Conservation (phyloP, 2,797 vertebrate genomes). For the Bryconaethiops microstoma region DNA sequence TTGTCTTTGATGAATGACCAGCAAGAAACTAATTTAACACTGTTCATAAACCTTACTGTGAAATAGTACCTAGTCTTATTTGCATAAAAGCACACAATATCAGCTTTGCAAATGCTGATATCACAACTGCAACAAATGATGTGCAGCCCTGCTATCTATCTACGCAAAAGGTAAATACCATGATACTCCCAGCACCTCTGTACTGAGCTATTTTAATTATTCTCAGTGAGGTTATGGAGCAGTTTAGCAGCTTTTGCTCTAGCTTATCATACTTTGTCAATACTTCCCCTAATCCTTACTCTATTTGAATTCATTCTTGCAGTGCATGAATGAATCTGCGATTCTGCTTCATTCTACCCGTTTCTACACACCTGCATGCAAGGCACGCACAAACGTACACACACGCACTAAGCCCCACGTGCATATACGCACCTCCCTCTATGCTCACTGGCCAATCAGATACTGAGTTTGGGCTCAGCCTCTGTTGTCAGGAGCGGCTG, state of each 20-base stretch:
- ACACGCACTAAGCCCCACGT: slow-evolving; percentile 24
- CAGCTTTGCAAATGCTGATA: neutral
- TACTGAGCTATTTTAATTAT: neutral
- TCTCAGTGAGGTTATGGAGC: neutral
- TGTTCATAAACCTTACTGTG: too few relatives aligned
- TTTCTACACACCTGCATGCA: slow-evolving; percentile 28
- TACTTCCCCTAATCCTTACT: neutral
- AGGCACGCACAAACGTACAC: slow-evolving; percentile 27
- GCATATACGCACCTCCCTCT: slow-evolving; percentile 42
- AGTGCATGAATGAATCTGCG: slow-evolving; percentile 5
- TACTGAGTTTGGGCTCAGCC: slow-evolving; percentile 60
- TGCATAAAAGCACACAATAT: neutral
- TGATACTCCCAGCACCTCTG: neutral
- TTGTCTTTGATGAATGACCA: too few relatives aligned
- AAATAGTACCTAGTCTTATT: neutral
- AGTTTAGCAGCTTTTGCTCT: neutral
- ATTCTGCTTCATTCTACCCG: neutral
- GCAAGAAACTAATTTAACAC: too few relatives aligned
- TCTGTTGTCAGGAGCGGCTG: slow-evolving; percentile 59
- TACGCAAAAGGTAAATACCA: neutral
- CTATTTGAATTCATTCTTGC: neutral
- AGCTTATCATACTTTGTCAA: neutral
- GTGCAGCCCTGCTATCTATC: neutral
- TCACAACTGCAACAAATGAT: neutral
- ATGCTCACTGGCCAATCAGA: slow-evolving; percentile 64